Evolutionary conservation across 2,888 invertebrate genomes (phyloP), one percentile per base, ranked within the genome.

Genomic region (Luperina testacea): DNA sequence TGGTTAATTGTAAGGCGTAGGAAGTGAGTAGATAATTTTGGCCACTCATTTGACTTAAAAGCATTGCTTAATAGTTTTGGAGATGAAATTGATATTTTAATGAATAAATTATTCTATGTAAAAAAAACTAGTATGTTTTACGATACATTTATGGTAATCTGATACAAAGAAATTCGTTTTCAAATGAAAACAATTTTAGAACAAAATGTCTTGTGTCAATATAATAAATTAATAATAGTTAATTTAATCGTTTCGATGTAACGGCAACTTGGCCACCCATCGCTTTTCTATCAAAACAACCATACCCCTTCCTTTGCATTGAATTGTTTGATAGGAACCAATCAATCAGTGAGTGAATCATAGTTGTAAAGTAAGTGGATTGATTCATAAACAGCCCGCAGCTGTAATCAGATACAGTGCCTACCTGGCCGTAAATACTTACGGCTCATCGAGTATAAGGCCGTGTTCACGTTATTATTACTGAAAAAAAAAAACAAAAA

Each of bases 271-370:
- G 45, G 15, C 70, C 65, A 67, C 73, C 61, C 45, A 78, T n/a
- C 9, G 42, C 73, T 32, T 61, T 70, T 15, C 24, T 67, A 68
- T 82, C 71, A 74, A 74, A 67, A 83, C 68, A 63, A 74, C n/a
- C 48, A 71, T 57, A 82, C 48, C 42, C 42, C 13, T 72, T 72
- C 70, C 48, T 71, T 64, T 57, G 17, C 17, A 70, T 48, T 64
- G 20, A 65, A 65, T 65, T 75, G 72, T 83, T 83, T 83, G 67
- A 83, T 74, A n/a, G 11, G 11, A 71, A 51, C 51, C 73, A 67
- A 82, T 82, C n/a, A 68, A 82, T 83, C 78, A 63, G 15, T 63
- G 61, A 68, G 11, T 51, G 67, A 63, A 77, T 57, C 38, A 24
- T 51, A 63, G 53, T 57, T 82, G 57, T 48, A 61, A 48, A 11